These are phyloP conservation scores for Cyphomyrus discorhynchus DNA, from an alignment of 2,113 vertebrate species.

Conservation along the genomic window DNA sequence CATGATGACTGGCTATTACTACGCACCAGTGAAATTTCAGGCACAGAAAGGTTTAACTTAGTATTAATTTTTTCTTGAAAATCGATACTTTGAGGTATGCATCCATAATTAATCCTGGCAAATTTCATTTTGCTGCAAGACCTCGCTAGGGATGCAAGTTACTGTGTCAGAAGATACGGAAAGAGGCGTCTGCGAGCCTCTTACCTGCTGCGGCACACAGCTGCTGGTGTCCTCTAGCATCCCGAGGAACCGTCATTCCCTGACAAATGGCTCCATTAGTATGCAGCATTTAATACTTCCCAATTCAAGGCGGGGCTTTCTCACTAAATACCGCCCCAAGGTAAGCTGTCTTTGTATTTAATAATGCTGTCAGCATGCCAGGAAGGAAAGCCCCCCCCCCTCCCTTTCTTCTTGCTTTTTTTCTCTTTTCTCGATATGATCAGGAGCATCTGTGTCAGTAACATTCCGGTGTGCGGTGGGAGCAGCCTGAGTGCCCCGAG, in stretches of 20 bases:
- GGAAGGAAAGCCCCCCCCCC: background rate
- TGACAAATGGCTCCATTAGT: constrained; percentile 35
- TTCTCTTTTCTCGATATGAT: background rate
- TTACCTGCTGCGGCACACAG: constrained; percentile 21
- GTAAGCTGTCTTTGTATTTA: constrained; percentile 24
- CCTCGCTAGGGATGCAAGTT: background rate
- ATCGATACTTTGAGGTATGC: background rate
- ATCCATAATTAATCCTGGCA: background rate
- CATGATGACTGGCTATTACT: background rate
- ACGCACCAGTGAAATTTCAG: background rate
- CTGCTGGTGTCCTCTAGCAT: constrained; percentile 25
- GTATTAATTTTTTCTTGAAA: background rate
- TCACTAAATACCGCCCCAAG: constrained; percentile 30
- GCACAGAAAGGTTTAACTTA: background rate
- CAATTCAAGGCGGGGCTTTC: constrained; percentile 22
- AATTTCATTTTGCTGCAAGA: background rate
- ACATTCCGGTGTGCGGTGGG: background rate
- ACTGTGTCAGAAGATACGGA: background rate
- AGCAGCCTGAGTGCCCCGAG: background rate
- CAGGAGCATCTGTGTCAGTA: background rate
- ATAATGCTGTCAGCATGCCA: constrained; percentile 17
- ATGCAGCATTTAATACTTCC: constrained; percentile 31
- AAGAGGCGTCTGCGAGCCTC: background rate
- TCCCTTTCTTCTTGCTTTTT: background rate
- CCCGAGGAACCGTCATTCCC: constrained; percentile 17